phyloP scores from a whole-genome alignment of 2,797 vertebrate genomes.

The Phoeniculus purpureus region DNA sequence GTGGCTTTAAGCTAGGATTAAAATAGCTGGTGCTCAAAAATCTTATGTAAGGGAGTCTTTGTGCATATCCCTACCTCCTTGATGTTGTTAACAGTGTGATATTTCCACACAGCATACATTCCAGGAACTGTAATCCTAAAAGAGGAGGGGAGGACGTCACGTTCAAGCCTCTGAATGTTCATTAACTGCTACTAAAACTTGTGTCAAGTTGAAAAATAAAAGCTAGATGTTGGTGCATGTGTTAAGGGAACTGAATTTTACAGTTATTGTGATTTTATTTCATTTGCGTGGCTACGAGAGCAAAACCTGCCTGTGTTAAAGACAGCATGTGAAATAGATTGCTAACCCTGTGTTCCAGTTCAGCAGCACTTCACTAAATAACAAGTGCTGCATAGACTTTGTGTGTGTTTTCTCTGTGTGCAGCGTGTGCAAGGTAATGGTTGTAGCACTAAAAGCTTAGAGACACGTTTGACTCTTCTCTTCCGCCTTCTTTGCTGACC shows the following conservation, averaged over 20 bases:
- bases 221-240: background rate
- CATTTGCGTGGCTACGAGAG: background rate
- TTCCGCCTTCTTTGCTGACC: background rate
- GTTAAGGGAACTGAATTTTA: background rate
- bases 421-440: background rate
- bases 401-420: background rate
- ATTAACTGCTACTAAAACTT: background rate
- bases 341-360: background rate
- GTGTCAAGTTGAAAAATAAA: background rate
- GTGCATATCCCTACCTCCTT: background rate
- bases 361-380: background rate
- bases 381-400: background rate
- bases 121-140: background rate
- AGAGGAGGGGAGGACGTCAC: background rate
- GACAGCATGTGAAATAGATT: background rate
- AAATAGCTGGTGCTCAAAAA: background rate
- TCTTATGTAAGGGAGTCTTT: background rate
- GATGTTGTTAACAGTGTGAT: background rate
- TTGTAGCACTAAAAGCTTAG: background rate
- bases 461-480: background rate
- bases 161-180: background rate
- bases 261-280: background rate
- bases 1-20: background rate
- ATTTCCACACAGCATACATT: background rate
- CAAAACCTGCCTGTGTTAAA: slow-evolving; percentile 11